Base-by-base conservation (phyloP, 2,888 invertebrate genomes). In the Aplocera efformata region DNA sequence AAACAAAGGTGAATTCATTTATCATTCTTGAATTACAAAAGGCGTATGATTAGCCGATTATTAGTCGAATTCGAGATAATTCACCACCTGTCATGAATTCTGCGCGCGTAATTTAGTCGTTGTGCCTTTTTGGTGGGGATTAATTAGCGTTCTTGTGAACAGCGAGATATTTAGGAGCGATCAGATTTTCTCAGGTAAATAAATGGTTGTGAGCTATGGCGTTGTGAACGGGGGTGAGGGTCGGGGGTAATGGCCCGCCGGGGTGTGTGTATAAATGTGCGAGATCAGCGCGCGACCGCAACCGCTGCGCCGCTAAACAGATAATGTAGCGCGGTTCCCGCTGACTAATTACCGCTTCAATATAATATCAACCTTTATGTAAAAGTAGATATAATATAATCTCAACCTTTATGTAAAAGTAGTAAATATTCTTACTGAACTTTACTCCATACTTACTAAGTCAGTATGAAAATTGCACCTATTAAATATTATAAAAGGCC, bases 91-190 rank as follows among this genome's bases (percentile, higher is more conserved):
- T 63, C 61, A 60, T 56, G 61, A 60, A 56, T 60, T 63, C 59
- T 66, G 64, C 63, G 43, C 50, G 47, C 55, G 60, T 64, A 60
- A 65, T 65, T 64, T 44, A 51, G 42, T 41, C 57, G 56, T 62
- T 59, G 57, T 57, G 58, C 58, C 53, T 48, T 58, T 67, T 65
- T 60, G 62, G 63, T 66, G 41, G 40, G 54, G 56, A 60, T 67
- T 59, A 72, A 71, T 72, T 67, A 66, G 55, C 50, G 50, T 65
- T 56, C 61, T 63, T 64, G 62, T 64, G 54, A 44, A 55, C 56
- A 40, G 62, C 50, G 59, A 57, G 53, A 46, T 46, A 34, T 51
- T 45, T 50, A 49, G 46, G 44, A 49, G 48, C 43, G 53, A 56
- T 59, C 51, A 52, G 48, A 53, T 57, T 62, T 60, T 54, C 50